These are phyloP conservation scores for Erpetoichthys calabaricus DNA, from an alignment of 2,797 vertebrate species.

Conservation along the genomic window DNA sequence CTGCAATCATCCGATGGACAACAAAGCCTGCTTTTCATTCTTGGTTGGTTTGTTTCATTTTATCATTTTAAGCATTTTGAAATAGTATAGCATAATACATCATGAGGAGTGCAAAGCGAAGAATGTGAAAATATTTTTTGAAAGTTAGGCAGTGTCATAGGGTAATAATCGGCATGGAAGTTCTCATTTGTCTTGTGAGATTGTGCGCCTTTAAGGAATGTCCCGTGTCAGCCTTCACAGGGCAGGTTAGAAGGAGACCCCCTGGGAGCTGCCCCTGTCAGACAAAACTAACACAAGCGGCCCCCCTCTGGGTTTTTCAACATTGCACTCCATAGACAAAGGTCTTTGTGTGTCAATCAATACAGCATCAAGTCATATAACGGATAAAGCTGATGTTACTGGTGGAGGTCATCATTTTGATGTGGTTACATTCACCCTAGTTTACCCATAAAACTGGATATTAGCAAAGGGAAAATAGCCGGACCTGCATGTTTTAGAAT, in stretches of 20 bases:
- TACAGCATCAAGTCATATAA: conserved; percentile 50
- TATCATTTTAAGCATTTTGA: conserved; percentile 5
- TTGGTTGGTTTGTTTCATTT: background rate
- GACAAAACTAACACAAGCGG: conserved; percentile 58
- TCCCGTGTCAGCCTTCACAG: conserved; percentile 58
- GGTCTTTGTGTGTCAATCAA: conserved; percentile 60
- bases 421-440: no score
- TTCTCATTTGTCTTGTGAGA: conserved; percentile 59
- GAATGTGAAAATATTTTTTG: conserved; percentile 58
- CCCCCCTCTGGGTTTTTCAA: conserved; percentile 64
- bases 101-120: conserved; percentile 63
- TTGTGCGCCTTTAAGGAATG: conserved; percentile 62
- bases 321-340: conserved; percentile 58
- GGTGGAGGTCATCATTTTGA: no score
- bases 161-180: conserved; percentile 61
- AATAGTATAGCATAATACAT: conserved; percentile 46
- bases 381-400: conserved; percentile 25
- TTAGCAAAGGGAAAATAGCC: no score
- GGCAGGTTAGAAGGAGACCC: conserved; percentile 49
- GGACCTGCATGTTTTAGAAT: no score
- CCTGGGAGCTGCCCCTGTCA: conserved; percentile 45
- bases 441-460: no score
- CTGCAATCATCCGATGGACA: no score
- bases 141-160: conserved; percentile 53
- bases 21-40: no score